phyloP scores from a whole-genome alignment of 2,888 invertebrate genomes.

The Prosapia bicincta region DNA sequence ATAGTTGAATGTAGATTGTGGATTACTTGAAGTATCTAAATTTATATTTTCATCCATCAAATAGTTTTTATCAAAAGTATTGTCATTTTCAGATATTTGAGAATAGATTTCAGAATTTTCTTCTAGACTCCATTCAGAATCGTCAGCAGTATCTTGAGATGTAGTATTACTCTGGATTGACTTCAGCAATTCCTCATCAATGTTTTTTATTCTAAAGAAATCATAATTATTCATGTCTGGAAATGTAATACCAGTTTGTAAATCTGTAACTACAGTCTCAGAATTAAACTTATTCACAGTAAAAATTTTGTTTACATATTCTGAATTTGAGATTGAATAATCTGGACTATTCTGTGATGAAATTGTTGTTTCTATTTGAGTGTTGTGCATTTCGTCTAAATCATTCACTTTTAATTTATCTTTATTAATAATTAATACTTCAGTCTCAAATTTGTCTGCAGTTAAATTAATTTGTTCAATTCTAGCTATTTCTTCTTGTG shows the following conservation, averaged over 20 bases:
- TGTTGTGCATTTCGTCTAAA: too few relatives aligned
- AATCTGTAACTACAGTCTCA: neutral
- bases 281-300: neutral
- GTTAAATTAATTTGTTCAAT: neutral
- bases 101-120: neutral
- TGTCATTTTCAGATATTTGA: neutral
- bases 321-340: neutral
- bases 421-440: too few relatives aligned
- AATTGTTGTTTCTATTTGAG: too few relatives aligned
- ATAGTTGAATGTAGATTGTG: neutral
- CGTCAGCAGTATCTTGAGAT: neutral
- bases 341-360: too few relatives aligned
- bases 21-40: neutral
- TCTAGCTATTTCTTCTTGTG: conserved; percentile 5
- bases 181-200: neutral
- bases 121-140: neutral
- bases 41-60: neutral
- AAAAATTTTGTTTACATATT: neutral
- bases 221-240: neutral
- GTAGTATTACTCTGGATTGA: neutral
- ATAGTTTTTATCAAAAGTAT: neutral
- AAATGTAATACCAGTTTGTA: neutral
- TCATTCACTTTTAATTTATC: too few relatives aligned
- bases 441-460: neutral
- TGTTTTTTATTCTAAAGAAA: neutral